Base-by-base conservation (phyloP, 2,113 vertebrate genomes). In the Psittacula cyanocephala region DNA sequence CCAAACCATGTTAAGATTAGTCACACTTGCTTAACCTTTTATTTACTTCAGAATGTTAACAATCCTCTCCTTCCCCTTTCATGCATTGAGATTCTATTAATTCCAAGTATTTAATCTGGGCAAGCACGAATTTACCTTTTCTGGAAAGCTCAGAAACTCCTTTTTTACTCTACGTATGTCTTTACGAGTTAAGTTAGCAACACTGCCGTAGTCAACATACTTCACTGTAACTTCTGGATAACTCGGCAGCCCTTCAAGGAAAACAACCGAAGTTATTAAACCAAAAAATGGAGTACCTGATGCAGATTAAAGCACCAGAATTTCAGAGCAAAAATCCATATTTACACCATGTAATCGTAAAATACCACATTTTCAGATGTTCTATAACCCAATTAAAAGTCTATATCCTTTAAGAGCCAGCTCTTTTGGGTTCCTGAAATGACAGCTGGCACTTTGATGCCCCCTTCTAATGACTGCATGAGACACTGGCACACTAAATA, bases 181-280 rank as follows among this genome's bases (percentile, higher is more conserved):
- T 77, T 96, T 97, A 77, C 98, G 95, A 57, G 97, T 95, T 93
- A 99, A 55, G 43, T 89, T 98, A 62, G 97, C 97, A 93, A 94
- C 76, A 47, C 97, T 98, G 64, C 99, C 99, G 29, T 98, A 98
- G 94, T 99, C 99, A 43, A 99, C 98, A 22, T 98, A 99, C 53
- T 84, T 98, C 37, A 99, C 98, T 49, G 97, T 97, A 92, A 99
- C 98, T 97, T 98, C 97, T 37, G 82, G 96, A 91, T 39, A 72
- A 62, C 97, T 98, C 49, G 98, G 97, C 70, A 98, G 97, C 88
- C 98, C 99, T 99, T 95, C 67, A 96, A 93, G 81, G 89, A 88
- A 89, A 87, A 88, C 47, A 96, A 62, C 2, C 2, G 9, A 82
- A 80, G 62, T 74, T 33, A 83, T 2, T 91, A 43, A 39, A 72